phyloP scores from a whole-genome alignment of 1,140 invertebrate genomes.

The Apis laboriosa region DNA sequence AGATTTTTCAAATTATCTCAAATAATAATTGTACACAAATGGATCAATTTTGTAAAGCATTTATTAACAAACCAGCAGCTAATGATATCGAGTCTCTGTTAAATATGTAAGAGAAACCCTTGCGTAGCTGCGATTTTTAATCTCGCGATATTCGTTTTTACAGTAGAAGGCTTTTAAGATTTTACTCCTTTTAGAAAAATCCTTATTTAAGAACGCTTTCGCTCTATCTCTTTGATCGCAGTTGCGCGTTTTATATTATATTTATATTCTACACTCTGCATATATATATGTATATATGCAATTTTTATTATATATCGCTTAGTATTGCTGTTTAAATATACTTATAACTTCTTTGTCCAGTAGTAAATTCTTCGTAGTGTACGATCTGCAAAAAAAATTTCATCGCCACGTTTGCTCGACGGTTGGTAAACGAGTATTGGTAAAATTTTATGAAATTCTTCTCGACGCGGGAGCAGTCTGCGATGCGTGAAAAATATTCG shows the following conservation, averaged over 20 bases:
- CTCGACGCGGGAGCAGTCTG: too few relatives aligned
- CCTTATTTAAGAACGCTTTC: slow-evolving; percentile 11
- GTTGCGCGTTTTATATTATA: slow-evolving; percentile 34
- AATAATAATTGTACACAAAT: not conserved
- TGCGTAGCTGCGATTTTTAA: slow-evolving; percentile 49
- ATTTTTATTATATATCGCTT: slow-evolving; percentile 32
- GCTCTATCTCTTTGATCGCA: slow-evolving; percentile 27
- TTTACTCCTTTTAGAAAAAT: not conserved
- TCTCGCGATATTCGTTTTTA: slow-evolving; percentile 23
- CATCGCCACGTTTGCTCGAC: not conserved
- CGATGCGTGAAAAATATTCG: not conserved
- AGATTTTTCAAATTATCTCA: not conserved
- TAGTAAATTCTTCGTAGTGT: not conserved
- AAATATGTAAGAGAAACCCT: slow-evolving; percentile 8
- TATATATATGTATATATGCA: slow-evolving; percentile 2
- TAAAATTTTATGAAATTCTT: slow-evolving; percentile 2
- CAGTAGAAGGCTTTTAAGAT: slow-evolving; percentile 25
- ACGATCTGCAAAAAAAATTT: not conserved
- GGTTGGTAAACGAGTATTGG: not conserved
- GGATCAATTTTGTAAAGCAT: slow-evolving; percentile 40
- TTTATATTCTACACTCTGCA: slow-evolving; percentile 20
- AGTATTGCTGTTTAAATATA: slow-evolving; percentile 39
- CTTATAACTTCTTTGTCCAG: slow-evolving; percentile 19
- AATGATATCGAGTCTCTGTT: slow-evolving; percentile 57
- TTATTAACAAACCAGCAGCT: slow-evolving; percentile 71